A percentile compares a stretch with the other conserved stretches of the same genome.
These are phyloP conservation scores for Orthonychiurus folsomi DNA, from an alignment of 2,888 invertebrate genomes.

Conservation along the genomic window DNA sequence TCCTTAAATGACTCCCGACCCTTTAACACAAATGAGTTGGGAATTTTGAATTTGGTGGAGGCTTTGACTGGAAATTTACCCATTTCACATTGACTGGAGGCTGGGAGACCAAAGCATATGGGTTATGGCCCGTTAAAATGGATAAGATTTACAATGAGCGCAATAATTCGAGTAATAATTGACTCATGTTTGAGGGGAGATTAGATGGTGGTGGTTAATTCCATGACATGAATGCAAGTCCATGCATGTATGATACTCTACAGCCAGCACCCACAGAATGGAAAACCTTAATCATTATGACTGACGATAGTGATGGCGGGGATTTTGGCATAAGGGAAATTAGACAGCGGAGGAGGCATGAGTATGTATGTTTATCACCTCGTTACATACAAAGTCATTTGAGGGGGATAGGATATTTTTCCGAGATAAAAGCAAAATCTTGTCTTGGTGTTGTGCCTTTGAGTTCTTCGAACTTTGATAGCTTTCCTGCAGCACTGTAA, in stretches of 20 bases:
- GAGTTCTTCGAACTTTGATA: background rate
- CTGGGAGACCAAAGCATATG: background rate
- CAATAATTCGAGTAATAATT: background rate
- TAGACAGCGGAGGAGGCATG: background rate
- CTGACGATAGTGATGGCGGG: too few relatives aligned
- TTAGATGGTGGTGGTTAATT: background rate
- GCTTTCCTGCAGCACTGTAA: too few relatives aligned
- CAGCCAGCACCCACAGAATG: too few relatives aligned
- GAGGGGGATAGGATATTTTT: conserved; percentile 4
- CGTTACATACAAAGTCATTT: conserved; percentile 10
- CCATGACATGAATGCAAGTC: too few relatives aligned
- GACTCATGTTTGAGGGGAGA: background rate
- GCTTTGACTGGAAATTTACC: too few relatives aligned
- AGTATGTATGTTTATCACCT: background rate
- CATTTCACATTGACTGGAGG: background rate
- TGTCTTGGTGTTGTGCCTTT: conserved; percentile 3
- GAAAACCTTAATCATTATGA: too few relatives aligned
- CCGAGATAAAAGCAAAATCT: conserved; percentile 10
- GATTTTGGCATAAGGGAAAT: too few relatives aligned
- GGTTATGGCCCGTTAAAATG: too few relatives aligned
- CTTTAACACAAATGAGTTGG: background rate
- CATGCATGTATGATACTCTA: background rate
- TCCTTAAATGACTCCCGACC: background rate
- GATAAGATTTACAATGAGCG: background rate
- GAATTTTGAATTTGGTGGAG: background rate